Evolutionary conservation across 2,797 vertebrate genomes (phyloP).

Genomic region (Coluber constrictor): DNA sequence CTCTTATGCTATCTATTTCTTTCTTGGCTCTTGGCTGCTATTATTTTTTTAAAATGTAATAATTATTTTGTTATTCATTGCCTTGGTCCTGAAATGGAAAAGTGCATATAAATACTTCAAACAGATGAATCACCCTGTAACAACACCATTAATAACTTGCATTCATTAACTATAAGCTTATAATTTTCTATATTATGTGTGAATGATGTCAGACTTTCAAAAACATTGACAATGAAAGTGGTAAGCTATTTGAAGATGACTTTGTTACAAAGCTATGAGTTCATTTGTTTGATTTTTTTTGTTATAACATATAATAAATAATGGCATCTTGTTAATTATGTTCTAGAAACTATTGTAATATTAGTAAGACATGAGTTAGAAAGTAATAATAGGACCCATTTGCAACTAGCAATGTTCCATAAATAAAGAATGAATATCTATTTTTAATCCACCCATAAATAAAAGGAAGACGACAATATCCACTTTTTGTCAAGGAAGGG

Average conservation of each 20-base stretch:
- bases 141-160: not conserved
- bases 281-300: constrained; percentile 23
- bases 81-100: not conserved
- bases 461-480: not conserved
- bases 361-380: not conserved
- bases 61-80: not conserved
- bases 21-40: not conserved
- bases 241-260: not conserved
- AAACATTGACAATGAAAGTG: not conserved
- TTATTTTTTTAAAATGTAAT: not conserved
- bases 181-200: not conserved
- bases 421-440: not conserved
- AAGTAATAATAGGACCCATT: not conserved
- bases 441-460: not conserved
- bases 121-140: too few relatives aligned
- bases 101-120: not conserved
- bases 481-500: not conserved
- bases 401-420: not conserved
- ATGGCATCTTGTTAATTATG: not conserved
- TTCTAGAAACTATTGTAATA: constrained; percentile 7
- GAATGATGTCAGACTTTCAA: constrained; percentile 21
- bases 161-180: constrained; percentile 10
- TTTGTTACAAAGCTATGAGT: not conserved
- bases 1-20: not conserved
- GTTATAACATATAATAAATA: not conserved